These are phyloP conservation scores for Nothobranchius furzeri DNA, from an alignment of 2,113 vertebrate genomes.

Conservation along the genomic window DNA sequence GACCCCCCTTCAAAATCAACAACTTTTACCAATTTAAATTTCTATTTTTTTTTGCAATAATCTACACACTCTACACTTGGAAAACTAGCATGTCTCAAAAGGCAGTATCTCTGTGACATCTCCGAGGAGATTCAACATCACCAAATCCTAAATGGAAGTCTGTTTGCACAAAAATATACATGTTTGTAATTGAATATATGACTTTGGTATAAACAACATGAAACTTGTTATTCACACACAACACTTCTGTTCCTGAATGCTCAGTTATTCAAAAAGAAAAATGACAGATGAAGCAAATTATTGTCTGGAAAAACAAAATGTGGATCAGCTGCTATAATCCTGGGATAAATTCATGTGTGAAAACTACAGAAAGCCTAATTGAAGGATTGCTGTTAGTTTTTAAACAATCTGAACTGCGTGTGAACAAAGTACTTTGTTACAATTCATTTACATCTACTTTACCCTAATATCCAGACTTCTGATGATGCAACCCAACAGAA, in stretches of 20 bases:
- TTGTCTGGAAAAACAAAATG: constrained; percentile 3
- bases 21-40: constrained; percentile 27
- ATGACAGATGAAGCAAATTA: constrained; percentile 43
- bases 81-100: constrained; percentile 61
- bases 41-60: constrained; percentile 21
- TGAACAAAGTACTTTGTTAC: background rate
- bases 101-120: constrained; percentile 50
- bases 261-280: constrained; percentile 46
- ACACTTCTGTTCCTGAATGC: constrained; percentile 38
- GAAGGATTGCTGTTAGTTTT: background rate
- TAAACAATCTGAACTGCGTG: constrained; percentile 2
- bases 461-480: background rate
- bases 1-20: constrained; percentile 60
- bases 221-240: constrained; percentile 30
- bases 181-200: constrained; percentile 46
- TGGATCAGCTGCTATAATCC: background rate
- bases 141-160: constrained; percentile 53
- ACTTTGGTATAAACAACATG: constrained; percentile 80
- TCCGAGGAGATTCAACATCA: constrained; percentile 32
- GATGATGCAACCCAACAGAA: background rate
- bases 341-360: background rate
- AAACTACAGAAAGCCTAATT: background rate
- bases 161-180: constrained; percentile 47
- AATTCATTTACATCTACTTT: background rate
- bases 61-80: constrained; percentile 52